Conservation (phyloP, 2,797 vertebrate species). For the Esox masquinongy region DNA sequence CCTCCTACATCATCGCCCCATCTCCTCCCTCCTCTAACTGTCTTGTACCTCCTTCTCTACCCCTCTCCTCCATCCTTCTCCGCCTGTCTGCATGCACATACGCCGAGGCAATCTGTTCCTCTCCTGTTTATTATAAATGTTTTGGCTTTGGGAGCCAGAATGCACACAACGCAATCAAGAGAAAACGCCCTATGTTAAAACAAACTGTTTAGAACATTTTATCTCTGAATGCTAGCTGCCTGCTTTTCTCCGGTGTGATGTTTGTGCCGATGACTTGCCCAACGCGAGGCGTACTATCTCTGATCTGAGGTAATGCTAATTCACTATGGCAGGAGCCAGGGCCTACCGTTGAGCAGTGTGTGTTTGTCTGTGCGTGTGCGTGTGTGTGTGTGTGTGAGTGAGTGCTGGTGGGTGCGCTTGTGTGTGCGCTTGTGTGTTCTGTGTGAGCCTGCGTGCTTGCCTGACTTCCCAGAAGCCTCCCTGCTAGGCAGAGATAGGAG, state of each 20-base stretch:
- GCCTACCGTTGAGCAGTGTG: neutral
- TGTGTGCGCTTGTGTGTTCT: neutral
- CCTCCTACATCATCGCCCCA: neutral
- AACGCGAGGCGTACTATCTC: neutral
- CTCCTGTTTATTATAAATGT: neutral
- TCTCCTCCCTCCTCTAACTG: neutral
- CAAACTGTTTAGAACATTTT: neutral
- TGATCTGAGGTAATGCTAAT: neutral
- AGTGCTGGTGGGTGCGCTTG: neutral
- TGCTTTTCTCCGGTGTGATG: neutral
- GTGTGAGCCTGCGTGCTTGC: neutral
- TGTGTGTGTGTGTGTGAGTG: no score
- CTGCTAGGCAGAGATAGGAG: neutral
- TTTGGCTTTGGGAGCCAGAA: no score
- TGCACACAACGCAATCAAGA: neutral
- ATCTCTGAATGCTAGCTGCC: neutral
- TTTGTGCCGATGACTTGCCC: neutral
- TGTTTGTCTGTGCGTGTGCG: neutral
- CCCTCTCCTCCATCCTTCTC: neutral
- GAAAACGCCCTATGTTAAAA: neutral
- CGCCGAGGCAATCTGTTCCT: neutral
- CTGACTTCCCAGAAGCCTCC: conserved; percentile 6
- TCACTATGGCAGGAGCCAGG: no score
- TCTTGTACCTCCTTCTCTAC: neutral
- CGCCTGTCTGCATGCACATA: neutral